phyloP scores from a whole-genome alignment of 2,888 invertebrate species.

The Ennomos fuscantarius region DNA sequence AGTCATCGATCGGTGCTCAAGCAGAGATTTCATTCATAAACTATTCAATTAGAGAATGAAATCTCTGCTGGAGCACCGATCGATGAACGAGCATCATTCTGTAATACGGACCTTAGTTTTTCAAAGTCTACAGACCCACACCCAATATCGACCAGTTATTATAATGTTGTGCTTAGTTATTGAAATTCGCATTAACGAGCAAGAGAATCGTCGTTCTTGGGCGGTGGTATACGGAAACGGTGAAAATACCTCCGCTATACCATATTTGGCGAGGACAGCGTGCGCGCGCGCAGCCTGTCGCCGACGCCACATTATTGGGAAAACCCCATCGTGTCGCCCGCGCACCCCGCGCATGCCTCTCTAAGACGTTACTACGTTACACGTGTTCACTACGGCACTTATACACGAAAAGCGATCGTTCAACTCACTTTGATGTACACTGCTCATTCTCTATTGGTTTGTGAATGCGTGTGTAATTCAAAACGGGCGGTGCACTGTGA shows the following conservation, averaged over 20 bases:
- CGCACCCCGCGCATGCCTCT: conserved; percentile 33
- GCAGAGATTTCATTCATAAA: too few relatives aligned
- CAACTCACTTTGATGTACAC: conserved; percentile 21
- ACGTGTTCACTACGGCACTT: conserved; percentile 28
- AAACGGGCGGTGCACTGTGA: conserved; percentile 15
- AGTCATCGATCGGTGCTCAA: too few relatives aligned
- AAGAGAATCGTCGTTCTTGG: conserved; percentile 1
- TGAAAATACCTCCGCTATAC: conserved; percentile 57
- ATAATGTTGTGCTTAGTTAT: conserved; percentile 3
- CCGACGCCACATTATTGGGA: conserved; percentile 74
- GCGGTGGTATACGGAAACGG: conserved; percentile 56
- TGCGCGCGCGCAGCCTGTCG: conserved; percentile 53
- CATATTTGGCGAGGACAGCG: conserved; percentile 68
- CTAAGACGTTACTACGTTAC: conserved; percentile 32
- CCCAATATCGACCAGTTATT: neutral
- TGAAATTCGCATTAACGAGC: conserved; percentile 22
- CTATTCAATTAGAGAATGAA: too few relatives aligned
- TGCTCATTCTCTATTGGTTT: conserved; percentile 15
- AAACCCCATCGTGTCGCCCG: conserved; percentile 67
- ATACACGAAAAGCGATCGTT: conserved; percentile 18
- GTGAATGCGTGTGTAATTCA: conserved; percentile 7
- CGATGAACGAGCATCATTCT: too few relatives aligned
- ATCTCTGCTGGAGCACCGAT: too few relatives aligned
- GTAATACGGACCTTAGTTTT: too few relatives aligned
- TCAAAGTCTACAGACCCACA: neutral